Evolutionary conservation across 2,113 vertebrate species (phyloP).

Genomic region (Thinocorus orbignyianus): DNA sequence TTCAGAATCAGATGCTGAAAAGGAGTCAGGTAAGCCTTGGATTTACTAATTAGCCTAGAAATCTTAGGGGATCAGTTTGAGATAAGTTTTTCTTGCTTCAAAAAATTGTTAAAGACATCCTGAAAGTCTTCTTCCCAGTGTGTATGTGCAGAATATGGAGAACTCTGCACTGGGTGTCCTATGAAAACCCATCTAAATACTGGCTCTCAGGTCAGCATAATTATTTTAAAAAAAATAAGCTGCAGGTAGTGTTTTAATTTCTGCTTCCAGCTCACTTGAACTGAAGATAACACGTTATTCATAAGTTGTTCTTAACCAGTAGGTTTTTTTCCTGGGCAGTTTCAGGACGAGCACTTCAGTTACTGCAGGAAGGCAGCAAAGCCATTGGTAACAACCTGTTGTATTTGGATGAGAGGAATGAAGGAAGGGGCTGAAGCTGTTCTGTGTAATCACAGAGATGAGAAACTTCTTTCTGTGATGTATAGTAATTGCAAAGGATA

Average conservation of each 20-base stretch:
- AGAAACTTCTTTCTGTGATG: background rate
- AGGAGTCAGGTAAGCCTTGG: slow-evolving; percentile 72
- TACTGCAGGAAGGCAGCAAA: background rate
- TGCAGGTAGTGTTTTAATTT: background rate
- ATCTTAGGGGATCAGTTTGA: background rate
- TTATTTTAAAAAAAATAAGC: background rate
- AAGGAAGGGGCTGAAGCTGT: background rate
- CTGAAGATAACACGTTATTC: background rate
- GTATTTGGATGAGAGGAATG: background rate
- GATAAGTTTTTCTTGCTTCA: background rate
- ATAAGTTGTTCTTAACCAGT: background rate
- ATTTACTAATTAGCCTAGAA: background rate
- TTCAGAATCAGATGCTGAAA: slow-evolving; percentile 79
- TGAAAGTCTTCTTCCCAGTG: background rate
- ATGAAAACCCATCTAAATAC: background rate
- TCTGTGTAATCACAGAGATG: background rate
- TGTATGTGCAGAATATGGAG: background rate
- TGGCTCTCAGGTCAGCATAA: background rate
- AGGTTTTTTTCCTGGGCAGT: background rate
- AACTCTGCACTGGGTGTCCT: background rate
- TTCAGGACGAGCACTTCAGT: background rate
- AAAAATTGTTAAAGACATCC: background rate
- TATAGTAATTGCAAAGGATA: background rate
- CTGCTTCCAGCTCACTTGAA: background rate
- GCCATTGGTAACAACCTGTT: background rate